Evolutionary conservation across 1,140 invertebrate species (phyloP).

Genomic region (Maniola jurtina): DNA sequence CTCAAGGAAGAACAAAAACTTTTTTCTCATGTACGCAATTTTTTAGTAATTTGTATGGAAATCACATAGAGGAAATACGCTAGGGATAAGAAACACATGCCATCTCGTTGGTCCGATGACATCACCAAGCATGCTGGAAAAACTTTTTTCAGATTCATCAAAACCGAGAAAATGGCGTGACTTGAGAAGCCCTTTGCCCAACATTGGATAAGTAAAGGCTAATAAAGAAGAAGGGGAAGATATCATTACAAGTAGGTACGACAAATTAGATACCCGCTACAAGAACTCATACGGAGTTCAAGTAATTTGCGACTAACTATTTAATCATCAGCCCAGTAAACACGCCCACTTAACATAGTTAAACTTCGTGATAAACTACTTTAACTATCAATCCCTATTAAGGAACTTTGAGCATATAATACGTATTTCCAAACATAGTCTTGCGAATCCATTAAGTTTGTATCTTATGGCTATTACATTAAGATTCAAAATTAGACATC

Average conservation of each 20-base stretch:
- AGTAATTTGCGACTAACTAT: constrained; percentile 1
- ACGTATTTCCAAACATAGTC: background rate
- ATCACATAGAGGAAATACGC: too few species aligned
- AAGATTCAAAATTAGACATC: background rate
- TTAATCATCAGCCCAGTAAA: background rate
- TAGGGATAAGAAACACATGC: too few species aligned
- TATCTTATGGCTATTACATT: background rate
- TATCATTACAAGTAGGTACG: background rate
- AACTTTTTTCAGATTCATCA: too few species aligned
- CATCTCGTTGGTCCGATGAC: too few species aligned
- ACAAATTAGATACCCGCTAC: background rate
- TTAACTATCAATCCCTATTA: constrained; percentile 1
- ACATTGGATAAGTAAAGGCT: too few species aligned
- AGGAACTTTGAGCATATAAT: background rate
- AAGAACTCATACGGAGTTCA: background rate
- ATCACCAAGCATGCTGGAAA: too few species aligned
- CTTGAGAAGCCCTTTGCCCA: too few species aligned
- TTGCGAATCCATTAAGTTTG: background rate
- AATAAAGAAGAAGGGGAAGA: too few species aligned
- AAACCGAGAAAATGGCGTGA: too few species aligned
- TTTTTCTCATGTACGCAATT: too few species aligned
- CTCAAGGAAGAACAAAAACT: too few species aligned
- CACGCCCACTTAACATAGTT: background rate
- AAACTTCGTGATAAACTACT: constrained; percentile 3
- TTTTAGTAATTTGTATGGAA: too few species aligned